Percentiles rank a stretch among this genome's conserved stretches.
Conservation (phyloP, 2,888 invertebrate species). For the Troides aeacus region DNA sequence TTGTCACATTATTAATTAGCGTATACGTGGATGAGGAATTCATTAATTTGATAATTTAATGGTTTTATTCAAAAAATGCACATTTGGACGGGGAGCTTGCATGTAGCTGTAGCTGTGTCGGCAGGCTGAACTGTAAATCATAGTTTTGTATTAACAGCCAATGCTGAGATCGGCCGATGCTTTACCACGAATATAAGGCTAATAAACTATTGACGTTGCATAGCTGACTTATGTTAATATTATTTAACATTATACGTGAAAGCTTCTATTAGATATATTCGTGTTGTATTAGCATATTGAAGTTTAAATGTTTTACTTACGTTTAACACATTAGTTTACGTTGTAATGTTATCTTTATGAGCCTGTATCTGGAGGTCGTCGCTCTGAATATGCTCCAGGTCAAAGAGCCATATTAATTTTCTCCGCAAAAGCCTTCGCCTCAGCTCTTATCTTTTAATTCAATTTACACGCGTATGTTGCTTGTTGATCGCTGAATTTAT, state of each 20-base stretch:
- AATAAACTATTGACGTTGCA: constrained; percentile 56
- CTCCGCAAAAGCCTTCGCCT: constrained; percentile 53
- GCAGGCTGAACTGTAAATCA: constrained; percentile 51
- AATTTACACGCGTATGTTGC: constrained; percentile 63
- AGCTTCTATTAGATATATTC: constrained; percentile 34
- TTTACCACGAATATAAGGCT: constrained; percentile 67
- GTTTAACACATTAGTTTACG: constrained; percentile 44
- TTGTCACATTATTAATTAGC: constrained; percentile 69
- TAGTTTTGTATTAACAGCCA: constrained; percentile 57
- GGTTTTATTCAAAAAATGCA: constrained; percentile 55
- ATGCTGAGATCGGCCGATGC: constrained; percentile 58
- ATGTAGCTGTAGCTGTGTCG: constrained; percentile 40
- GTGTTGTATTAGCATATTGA: constrained; percentile 38
- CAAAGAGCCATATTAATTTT: constrained; percentile 58
- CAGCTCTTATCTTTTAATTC: constrained; percentile 70
- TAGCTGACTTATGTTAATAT: constrained; percentile 35
- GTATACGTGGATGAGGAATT: constrained; percentile 62
- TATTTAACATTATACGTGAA: constrained; percentile 33
- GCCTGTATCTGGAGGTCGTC: constrained; percentile 36
- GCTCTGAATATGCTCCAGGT: constrained; percentile 48
- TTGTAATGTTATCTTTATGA: constrained; percentile 54
- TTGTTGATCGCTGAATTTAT: constrained; percentile 64
- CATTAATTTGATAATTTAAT: constrained; percentile 62
- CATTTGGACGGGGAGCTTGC: constrained; percentile 57
- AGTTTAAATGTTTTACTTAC: constrained; percentile 42